These are phyloP conservation scores for Ethmia dodecea DNA, from an alignment of 2,888 invertebrate genomes.

Conservation along the genomic window DNA sequence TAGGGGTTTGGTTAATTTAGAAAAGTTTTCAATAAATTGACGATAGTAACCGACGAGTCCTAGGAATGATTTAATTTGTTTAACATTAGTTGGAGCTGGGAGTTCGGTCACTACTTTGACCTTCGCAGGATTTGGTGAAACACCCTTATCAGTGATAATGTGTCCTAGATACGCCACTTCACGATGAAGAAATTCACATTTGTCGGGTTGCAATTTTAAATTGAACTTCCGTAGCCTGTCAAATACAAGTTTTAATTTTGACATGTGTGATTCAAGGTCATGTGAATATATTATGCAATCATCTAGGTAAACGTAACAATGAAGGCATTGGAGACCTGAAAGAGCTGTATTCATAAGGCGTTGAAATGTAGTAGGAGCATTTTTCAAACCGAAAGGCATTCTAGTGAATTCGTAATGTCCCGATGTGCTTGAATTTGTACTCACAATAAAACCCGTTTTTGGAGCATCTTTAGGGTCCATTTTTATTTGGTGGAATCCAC, in stretches of 20 bases:
- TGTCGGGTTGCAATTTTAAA: constrained; percentile 14
- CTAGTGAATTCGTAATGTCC: constrained; percentile 12
- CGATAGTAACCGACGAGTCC: constrained; percentile 6
- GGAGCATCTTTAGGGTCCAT: constrained; percentile 10
- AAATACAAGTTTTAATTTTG: constrained; percentile 11
- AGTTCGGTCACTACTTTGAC: constrained; percentile 10
- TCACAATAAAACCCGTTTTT: constrained; percentile 14
- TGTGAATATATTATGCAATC: constrained; percentile 13
- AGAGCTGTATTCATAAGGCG: constrained; percentile 12
- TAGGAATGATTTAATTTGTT: constrained; percentile 6
- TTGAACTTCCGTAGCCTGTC: constrained; percentile 9
- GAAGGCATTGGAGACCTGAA: constrained; percentile 8
- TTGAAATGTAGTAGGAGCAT: constrained; percentile 13
- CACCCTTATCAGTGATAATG: constrained; percentile 24
- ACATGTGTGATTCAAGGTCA: constrained; percentile 11
- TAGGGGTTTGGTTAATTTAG: constrained; percentile 2
- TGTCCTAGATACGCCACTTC: constrained; percentile 23
- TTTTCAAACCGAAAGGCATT: constrained; percentile 13
- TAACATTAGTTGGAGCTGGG: constrained; percentile 1
- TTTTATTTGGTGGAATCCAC: constrained; percentile 12
- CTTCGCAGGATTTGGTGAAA: constrained; percentile 23
- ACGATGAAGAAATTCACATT: constrained; percentile 14
- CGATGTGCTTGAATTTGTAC: background rate
- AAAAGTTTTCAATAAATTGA: constrained; percentile 1
- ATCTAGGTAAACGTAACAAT: constrained; percentile 15